Percentiles rank a stretch among this genome's conserved stretches.
These are phyloP conservation scores for Drosophila demipolita DNA, from an alignment of 2,888 invertebrate genomes.

Conservation along the genomic window DNA sequence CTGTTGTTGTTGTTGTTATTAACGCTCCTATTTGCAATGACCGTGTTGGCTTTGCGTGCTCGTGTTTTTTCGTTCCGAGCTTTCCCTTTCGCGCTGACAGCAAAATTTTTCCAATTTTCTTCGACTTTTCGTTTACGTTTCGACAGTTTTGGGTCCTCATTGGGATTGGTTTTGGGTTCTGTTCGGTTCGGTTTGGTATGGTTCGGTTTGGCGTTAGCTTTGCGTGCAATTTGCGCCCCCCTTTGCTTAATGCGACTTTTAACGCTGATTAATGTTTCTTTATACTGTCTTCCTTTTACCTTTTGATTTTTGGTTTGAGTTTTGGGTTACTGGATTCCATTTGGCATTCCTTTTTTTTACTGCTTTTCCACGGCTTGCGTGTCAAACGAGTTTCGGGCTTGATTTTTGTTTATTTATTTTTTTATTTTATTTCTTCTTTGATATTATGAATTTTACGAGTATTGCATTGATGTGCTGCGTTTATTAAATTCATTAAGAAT, in stretches of 20 bases:
- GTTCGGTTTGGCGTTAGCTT: constrained; percentile 29
- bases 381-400: constrained; percentile 44
- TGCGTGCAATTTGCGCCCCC: constrained; percentile 58
- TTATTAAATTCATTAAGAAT: constrained; percentile 74
- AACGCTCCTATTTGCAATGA: constrained; percentile 11
- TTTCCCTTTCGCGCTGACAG: constrained; percentile 49
- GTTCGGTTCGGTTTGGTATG: constrained; percentile 22
- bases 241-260: constrained; percentile 79
- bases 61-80: constrained; percentile 8
- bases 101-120: constrained; percentile 71
- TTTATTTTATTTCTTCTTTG: constrained; percentile 15
- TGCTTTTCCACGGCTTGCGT: constrained; percentile 56
- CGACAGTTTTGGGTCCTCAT: constrained; percentile 60
- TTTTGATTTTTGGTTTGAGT: constrained; percentile 21
- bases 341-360: constrained; percentile 52
- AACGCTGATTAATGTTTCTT: constrained; percentile 78
- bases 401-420: constrained; percentile 10
- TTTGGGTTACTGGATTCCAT: constrained; percentile 37
- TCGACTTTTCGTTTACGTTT: constrained; percentile 72
- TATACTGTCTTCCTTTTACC: constrained; percentile 31
- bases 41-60: constrained; percentile 25
- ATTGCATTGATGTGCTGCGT: constrained; percentile 46
- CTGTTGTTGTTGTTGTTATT: constrained; percentile 7
- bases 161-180: constrained; percentile 29
- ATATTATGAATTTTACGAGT: constrained; percentile 48